phyloP scores from a whole-genome alignment of 2,888 invertebrate genomes.

The Sphaerophoria taeniata region DNA sequence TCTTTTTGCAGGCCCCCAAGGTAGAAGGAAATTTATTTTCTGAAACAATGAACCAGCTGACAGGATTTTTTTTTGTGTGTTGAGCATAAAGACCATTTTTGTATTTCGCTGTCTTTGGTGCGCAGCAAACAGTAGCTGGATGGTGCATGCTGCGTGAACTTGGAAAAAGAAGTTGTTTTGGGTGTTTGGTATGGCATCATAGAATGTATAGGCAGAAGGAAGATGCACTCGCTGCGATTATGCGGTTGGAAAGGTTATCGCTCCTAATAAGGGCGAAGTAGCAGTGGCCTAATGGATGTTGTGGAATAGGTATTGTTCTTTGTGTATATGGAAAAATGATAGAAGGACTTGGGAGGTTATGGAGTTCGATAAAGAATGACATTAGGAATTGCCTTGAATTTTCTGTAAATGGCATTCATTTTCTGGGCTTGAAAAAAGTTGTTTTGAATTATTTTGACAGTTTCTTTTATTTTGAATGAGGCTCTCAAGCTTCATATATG shows the following conservation, averaged over 20 bases:
- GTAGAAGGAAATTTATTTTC: constrained; percentile 48
- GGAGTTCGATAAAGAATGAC: too few species aligned
- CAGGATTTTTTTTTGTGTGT: constrained; percentile 39
- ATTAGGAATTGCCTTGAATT: too few species aligned
- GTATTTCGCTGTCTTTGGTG: not conserved
- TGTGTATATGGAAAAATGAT: not conserved
- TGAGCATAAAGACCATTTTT: constrained; percentile 18
- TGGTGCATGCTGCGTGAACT: too few species aligned
- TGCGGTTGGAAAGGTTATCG: constrained; percentile 28
- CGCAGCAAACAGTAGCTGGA: too few species aligned
- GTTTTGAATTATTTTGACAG: too few species aligned
- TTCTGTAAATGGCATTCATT: too few species aligned
- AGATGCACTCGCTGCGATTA: not conserved
- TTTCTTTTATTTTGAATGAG: too few species aligned
- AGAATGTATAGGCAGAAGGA: not conserved
- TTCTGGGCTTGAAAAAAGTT: too few species aligned
- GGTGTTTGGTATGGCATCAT: not conserved
- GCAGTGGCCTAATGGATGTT: not conserved
- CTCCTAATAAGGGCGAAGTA: constrained; percentile 21
- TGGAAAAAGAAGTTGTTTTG: constrained; percentile 4
- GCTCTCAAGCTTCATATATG: too few species aligned
- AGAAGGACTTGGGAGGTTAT: not conserved
- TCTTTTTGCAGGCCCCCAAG: not conserved
- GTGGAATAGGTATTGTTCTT: not conserved
- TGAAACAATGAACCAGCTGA: constrained; percentile 53